Conservation (phyloP, 2,888 invertebrate genomes). For the Tipula lateralis region DNA sequence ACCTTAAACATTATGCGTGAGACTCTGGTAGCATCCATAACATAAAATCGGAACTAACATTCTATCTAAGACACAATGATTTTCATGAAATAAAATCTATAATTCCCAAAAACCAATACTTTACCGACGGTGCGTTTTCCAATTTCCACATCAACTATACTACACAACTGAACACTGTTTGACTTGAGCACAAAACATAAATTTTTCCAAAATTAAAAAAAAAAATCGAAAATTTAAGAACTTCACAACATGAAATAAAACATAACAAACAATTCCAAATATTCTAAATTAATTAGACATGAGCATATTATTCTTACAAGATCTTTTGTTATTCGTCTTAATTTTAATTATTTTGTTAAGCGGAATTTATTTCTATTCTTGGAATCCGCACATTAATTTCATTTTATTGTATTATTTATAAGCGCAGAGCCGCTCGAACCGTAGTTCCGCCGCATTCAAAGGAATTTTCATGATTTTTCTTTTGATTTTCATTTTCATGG, state of each 20-base stretch:
- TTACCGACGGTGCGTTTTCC: neutral
- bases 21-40: no score
- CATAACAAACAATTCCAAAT: constrained; percentile 3
- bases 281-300: neutral
- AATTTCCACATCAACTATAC: neutral
- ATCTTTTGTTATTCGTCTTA: neutral
- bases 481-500: neutral
- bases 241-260: neutral
- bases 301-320: neutral
- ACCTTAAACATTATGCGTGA: no score
- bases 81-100: neutral
- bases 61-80: no score
- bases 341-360: neutral
- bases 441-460: neutral
- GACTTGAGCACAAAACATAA: neutral
- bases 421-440: neutral
- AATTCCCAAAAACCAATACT: neutral
- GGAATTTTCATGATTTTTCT: neutral
- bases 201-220: neutral
- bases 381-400: neutral
- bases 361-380: neutral
- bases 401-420: neutral
- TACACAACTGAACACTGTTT: no score
- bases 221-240: neutral
- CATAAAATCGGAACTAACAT: no score